Base-by-base conservation (phyloP, 2,113 vertebrate species). In the Eurypyga helias region DNA sequence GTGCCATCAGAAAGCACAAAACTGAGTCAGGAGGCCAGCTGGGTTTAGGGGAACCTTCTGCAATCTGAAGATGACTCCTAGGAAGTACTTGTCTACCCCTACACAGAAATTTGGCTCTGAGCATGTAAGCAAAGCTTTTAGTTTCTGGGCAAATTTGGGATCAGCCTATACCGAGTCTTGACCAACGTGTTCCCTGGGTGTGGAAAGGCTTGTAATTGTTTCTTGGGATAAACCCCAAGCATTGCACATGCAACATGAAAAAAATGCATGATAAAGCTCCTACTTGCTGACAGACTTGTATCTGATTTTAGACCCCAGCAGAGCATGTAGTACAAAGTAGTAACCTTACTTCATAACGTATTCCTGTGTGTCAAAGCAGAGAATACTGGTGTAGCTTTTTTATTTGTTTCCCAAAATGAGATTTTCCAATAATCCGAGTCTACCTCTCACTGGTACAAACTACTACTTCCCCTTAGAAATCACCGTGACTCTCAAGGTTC, bases 241-340 rank as follows among this genome's bases (percentile, higher is more conserved):
- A 31, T 16, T 45, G 34, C 26, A 38, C 28, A 51, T 2, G 14
- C 46, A 81, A 28, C 33, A 41, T 31, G 36, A 45, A 67, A 57
- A 84, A 83, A 86, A 67, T 10, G 5, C 4, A 4, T 76, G 77
- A 81, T 87, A 45, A 45, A 45, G 90, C 51, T 80, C 26, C 61
- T 82, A 43, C 57, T 62, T 86, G 65, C 83, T 97, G 88, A 83
- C 41, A 64, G 89, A 60, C 33, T 73, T 81, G 28, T 60, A 73
- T 82, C 61, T 97, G 93, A 83, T 82, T 96, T 96, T 83, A 97
- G 80, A 95, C 96, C 91, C 24, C 48, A 76, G 15, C 24, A 73
- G 43, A 94, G 9, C 57, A 17, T 4, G n/a, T 36, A 60, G 24
- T 33, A 45, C 87, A 83, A 75, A 89, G 58, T 55, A 96, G 14